Conservation (phyloP, 2,797 vertebrate genomes). For the Hemitrygon akajei region DNA sequence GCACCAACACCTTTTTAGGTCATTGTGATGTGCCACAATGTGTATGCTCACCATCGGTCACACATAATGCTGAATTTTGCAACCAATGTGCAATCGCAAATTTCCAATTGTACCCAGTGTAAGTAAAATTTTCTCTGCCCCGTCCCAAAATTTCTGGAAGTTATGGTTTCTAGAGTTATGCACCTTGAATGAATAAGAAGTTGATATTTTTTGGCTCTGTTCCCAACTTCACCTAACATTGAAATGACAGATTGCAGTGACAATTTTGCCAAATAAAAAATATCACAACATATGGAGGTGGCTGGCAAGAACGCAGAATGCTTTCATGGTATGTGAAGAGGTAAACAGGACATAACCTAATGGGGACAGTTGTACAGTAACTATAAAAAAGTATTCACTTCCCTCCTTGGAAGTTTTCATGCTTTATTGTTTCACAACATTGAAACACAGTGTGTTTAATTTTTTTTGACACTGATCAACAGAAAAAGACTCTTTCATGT, state of each 20-base stretch:
- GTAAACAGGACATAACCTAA: not conserved
- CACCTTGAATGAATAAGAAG: not conserved
- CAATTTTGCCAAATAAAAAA: not conserved
- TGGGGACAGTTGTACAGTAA: not conserved
- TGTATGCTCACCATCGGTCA: no score
- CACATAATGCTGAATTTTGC: no score
- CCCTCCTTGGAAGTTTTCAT: no score
- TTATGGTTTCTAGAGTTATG: not conserved
- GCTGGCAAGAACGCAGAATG: slow-evolving; percentile 9
- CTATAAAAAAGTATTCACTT: no score
- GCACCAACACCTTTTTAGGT: no score
- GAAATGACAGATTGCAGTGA: slow-evolving; percentile 16
- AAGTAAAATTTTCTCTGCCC: not conserved
- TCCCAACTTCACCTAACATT: not conserved
- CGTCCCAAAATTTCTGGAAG: not conserved
- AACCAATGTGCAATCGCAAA: not conserved
- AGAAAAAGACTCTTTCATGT: no score
- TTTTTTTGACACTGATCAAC: no score
- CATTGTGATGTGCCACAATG: no score
- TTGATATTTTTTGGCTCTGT: not conserved
- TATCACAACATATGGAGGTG: slow-evolving; percentile 8
- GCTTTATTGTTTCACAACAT: no score
- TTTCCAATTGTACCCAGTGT: not conserved
- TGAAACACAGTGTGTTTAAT: no score
- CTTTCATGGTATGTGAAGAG: not conserved